Percentiles rank a stretch among this genome's conserved stretches.
phyloP scores from a whole-genome alignment of 2,113 vertebrate species.

The Serilophus lunatus region DNA sequence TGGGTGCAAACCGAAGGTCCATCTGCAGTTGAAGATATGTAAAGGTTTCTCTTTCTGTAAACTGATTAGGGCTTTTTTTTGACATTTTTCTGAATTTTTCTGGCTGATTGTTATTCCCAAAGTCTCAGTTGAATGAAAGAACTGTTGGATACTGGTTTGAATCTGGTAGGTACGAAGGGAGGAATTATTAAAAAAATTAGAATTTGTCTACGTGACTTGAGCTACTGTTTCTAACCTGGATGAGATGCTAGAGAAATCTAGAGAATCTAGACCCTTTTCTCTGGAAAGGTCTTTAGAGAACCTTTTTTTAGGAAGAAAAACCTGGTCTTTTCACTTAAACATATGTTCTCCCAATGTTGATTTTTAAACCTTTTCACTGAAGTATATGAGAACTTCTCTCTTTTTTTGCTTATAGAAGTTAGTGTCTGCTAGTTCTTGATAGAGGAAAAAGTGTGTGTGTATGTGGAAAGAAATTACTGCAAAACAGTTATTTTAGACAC shows the following conservation, averaged over 20 bases:
- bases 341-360: rapidly evolving
- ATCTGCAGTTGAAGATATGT: neutral
- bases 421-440: neutral
- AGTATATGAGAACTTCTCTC: neutral
- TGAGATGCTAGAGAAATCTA: neutral
- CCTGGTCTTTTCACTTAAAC: neutral
- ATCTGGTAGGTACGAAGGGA: neutral
- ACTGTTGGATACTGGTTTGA: neutral
- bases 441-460: neutral
- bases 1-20: neutral
- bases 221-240: neutral
- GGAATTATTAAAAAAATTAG: neutral
- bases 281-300: neutral
- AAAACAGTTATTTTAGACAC: neutral
- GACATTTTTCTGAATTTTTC: neutral
- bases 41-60: neutral
- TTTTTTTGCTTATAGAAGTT: neutral
- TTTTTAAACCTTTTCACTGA: neutral
- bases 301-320: neutral
- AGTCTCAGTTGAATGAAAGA: neutral
- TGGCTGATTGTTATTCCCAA: neutral
- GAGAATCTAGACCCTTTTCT: neutral
- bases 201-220: neutral
- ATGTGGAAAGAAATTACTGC: neutral
- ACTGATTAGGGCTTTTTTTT: neutral